Percentiles rank a stretch among this genome's conserved stretches.
These are phyloP conservation scores for Morpho helenor DNA, from an alignment of 2,888 invertebrate genomes.

Conservation along the genomic window DNA sequence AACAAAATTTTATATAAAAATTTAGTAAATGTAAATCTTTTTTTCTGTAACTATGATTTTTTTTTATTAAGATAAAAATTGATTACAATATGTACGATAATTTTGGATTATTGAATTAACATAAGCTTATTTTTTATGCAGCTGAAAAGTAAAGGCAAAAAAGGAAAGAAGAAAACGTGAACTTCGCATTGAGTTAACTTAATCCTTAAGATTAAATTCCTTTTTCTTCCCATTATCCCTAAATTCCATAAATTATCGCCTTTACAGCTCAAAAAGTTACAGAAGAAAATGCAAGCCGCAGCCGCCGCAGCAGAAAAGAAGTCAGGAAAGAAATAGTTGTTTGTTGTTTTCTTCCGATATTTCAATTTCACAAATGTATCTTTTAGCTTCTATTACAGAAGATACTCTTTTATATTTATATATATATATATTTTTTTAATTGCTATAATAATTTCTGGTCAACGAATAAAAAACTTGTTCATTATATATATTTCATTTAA, in stretches of 20 bases:
- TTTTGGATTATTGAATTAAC: background rate
- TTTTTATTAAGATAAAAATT: too few species aligned
- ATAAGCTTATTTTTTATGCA: constrained; percentile 39
- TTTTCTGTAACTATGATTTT: too few species aligned
- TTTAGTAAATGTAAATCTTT: too few species aligned
- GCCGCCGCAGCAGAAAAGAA: constrained; percentile 37
- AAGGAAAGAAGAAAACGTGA: constrained; percentile 66
- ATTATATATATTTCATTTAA: too few species aligned
- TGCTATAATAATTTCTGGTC: too few species aligned
- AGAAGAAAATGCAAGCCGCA: constrained; percentile 49
- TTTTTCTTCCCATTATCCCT: constrained; percentile 33
- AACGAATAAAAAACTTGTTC: too few species aligned
- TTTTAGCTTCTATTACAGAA: too few species aligned
- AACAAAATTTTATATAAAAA: too few species aligned
- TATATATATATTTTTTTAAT: too few species aligned
- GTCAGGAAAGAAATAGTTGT: constrained; percentile 23
- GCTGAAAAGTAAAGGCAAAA: constrained; percentile 66
- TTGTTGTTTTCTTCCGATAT: background rate
- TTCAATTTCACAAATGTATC: too few species aligned
- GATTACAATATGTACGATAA: background rate
- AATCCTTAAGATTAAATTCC: constrained; percentile 7
- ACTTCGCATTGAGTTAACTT: constrained; percentile 15
- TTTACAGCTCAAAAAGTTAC: constrained; percentile 52
- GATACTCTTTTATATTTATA: too few species aligned
- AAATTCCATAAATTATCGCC: constrained; percentile 11